Base-by-base conservation (phyloP, 1,140 invertebrate species). In the Bactericera cockerelli region DNA sequence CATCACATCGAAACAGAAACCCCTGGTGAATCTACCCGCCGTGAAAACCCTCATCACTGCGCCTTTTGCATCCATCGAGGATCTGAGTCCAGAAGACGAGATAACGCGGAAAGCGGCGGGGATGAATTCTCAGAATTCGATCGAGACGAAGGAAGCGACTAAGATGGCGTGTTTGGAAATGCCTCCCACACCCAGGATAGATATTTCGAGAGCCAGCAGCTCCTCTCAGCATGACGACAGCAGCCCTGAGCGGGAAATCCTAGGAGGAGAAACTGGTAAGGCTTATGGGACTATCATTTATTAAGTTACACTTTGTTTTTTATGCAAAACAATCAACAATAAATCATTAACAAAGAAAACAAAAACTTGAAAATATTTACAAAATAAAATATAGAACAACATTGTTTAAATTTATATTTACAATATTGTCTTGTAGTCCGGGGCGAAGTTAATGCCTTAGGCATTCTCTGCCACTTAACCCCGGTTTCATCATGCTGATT, bases 11-110 rank as follows among this genome's bases (percentile, higher is more conserved):
- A 31, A 31, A 31, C 28, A 31, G 13, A 31, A 31, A 31, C 4
- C 28, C 28, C 4, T 4, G 4, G 28, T 31, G 13, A 31, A 31
- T 6, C 6, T 16, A 49, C 19, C 42, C 4, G 19, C 42, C 6
- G 22, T 49, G 4, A 49, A 49, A 49, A 49, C 22, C 8, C 19
- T 16, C 4, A 16, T 22, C 3, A 49, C 42, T 8, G 89, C 90
- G 68, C 90, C 90, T 68, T 86, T 93, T 72, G 89, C 90, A 69
- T 93, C 89, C 62, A 90, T 93, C 72, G 87, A 91, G 77, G 87
- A 90, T 75, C 77, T 87, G 67, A 87, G 85, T 65, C 87, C 90
- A 73, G 86, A 89, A 75, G 79, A 68, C 59, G 80, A 81, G 55
- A 81, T 79, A 67, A 79, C 81, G 8, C 77, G 78, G 76, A n/a